Conservation (phyloP, 92 coral and sea anemone genomes). For the Heliopora coerulea region DNA sequence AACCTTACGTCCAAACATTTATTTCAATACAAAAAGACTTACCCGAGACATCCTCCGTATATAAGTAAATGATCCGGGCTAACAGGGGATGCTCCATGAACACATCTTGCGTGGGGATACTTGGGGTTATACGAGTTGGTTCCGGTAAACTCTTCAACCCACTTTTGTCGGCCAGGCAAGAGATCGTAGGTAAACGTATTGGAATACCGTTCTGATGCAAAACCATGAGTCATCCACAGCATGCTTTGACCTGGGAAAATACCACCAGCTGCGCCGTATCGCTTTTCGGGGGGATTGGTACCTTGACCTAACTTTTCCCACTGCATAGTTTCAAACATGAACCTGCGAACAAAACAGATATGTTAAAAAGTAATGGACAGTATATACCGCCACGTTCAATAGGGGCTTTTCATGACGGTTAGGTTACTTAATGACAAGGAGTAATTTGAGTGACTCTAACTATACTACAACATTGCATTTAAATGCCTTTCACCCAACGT, state of each 20-base stretch:
- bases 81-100: conserved; percentile 77
- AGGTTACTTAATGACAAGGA: too few species aligned
- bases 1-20: too few species aligned
- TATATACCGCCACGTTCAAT: too few species aligned
- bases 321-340: conserved; percentile 36
- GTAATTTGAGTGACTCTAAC: too few species aligned
- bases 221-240: conserved; percentile 85
- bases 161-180: conserved; percentile 33
- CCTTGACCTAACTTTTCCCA: conserved; percentile 69
- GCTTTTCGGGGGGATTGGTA: conserved; percentile 69
- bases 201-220: conserved; percentile 69
- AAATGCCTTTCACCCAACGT: too few species aligned
- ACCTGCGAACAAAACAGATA: conserved; percentile 5
- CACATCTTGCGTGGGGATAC: conserved; percentile 82
- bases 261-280: conserved; percentile 93
- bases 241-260: conserved; percentile 63
- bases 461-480: too few species aligned
- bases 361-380: background rate
- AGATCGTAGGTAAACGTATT: conserved; percentile 83
- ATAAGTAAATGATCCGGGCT: conserved; percentile 75
- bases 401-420: too few species aligned
- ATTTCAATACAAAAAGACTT: too few species aligned
- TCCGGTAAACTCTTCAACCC: conserved; percentile 86
- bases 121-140: conserved; percentile 86
- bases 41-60: conserved; percentile 99